These are phyloP conservation scores for Cydia pomonella DNA, from an alignment of 1,140 invertebrate species.

Conservation along the genomic window DNA sequence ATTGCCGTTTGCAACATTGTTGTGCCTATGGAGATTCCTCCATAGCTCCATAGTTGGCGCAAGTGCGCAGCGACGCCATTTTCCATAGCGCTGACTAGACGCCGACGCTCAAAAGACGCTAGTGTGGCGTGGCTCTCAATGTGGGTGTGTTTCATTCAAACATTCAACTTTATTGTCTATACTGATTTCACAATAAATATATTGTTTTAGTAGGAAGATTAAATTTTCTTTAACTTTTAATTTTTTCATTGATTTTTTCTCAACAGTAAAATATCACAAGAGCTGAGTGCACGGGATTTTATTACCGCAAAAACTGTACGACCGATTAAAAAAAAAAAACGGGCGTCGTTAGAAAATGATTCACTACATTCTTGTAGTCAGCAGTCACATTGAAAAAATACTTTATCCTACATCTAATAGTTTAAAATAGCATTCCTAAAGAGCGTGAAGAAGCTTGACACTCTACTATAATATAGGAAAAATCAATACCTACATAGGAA, in stretches of 20 bases:
- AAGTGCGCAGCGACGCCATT: too few species aligned
- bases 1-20: too few species aligned
- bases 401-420: constrained; percentile 22
- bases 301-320: background rate
- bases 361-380: constrained; percentile 1
- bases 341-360: background rate
- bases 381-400: constrained; percentile 26
- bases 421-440: constrained; percentile 21
- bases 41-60: too few species aligned
- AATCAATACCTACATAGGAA: constrained; percentile 15
- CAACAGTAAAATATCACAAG: constrained; percentile 2
- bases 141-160: too few species aligned
- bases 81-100: too few species aligned
- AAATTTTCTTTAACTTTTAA: background rate
- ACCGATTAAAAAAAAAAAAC: background rate
- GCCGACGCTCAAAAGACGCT: too few species aligned
- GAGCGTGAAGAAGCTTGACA: constrained; percentile 21
- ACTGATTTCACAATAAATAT: background rate
- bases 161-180: background rate
- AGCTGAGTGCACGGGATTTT: constrained; percentile 25
- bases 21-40: too few species aligned
- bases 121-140: too few species aligned
- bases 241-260: too few species aligned
- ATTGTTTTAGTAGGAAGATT: background rate
- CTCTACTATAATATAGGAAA: constrained; percentile 13